phyloP scores from a whole-genome alignment of 2,888 invertebrate genomes.

The Chalcosyrphus nemorum region DNA sequence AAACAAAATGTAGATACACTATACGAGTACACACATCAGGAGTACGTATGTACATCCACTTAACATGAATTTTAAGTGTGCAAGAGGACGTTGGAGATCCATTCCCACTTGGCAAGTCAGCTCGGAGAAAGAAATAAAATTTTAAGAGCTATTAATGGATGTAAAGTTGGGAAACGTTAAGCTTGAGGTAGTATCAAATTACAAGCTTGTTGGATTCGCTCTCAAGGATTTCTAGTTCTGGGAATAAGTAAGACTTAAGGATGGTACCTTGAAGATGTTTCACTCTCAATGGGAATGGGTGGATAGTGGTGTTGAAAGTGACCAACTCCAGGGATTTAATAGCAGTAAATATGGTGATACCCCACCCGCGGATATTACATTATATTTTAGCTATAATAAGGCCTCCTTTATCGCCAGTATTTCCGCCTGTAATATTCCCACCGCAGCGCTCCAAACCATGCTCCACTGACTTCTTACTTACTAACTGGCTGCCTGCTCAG shows the following conservation, averaged over 20 bases:
- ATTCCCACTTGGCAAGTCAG: conserved; percentile 4
- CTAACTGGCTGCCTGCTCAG: too few relatives aligned
- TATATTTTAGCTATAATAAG: too few relatives aligned
- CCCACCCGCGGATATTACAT: too few relatives aligned
- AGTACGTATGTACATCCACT: neutral
- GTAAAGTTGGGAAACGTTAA: conserved; percentile 10
- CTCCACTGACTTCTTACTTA: too few relatives aligned
- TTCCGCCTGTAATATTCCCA: too few relatives aligned
- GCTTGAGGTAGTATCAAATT: neutral
- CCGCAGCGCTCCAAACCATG: too few relatives aligned
- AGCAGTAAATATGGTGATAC: too few relatives aligned
- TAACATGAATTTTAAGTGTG: conserved; percentile 22
- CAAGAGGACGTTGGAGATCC: too few relatives aligned
- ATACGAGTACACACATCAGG: neutral
- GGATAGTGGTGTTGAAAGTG: too few relatives aligned
- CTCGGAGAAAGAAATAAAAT: conserved; percentile 23
- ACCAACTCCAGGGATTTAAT: too few relatives aligned
- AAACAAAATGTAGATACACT: neutral
- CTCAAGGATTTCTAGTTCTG: neutral
- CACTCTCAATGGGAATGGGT: neutral
- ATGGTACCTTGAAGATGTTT: neutral
- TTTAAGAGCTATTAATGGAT: neutral
- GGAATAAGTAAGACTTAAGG: neutral
- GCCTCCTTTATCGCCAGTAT: too few relatives aligned
- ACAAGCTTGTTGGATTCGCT: neutral